Evolutionary conservation across 2,113 vertebrate genomes (phyloP).

Genomic region (Neotragus moschatus): DNA sequence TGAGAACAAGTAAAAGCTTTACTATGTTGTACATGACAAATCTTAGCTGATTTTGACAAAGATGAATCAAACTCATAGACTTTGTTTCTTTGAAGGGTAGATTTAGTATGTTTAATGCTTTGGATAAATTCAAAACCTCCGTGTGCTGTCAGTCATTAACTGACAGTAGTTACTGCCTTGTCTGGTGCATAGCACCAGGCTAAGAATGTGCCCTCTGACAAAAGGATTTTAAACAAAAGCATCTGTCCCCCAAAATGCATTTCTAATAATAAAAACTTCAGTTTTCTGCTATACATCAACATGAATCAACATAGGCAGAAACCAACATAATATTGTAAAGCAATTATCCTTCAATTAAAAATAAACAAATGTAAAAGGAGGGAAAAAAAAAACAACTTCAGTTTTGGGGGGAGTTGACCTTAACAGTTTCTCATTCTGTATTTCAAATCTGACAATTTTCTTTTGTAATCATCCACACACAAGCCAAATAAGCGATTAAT

Average conservation of each 20-base stretch:
- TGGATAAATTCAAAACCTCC: neutral
- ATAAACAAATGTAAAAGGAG: neutral
- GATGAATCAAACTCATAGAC: neutral
- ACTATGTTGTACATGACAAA: neutral
- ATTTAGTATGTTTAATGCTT: neutral
- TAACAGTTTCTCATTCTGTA: neutral
- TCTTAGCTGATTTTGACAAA: neutral
- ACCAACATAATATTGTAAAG: neutral
- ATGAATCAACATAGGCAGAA: neutral
- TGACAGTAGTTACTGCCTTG: neutral
- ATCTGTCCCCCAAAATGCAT: neutral
- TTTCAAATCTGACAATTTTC: constrained; percentile 4
- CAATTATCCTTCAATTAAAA: neutral
- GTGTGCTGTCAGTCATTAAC: neutral
- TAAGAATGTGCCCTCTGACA: neutral
- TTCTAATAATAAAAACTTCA: neutral
- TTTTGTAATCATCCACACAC: neutral
- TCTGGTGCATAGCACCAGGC: neutral
- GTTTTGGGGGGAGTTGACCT: neutral
- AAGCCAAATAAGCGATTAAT: neutral
- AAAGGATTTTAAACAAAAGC: neutral
- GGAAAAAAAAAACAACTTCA: neutral
- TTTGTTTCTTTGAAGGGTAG: neutral
- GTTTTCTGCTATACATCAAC: neutral
- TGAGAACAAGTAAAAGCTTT: neutral